Base-by-base conservation (phyloP, 2,113 vertebrate genomes). In the Poeciliopsis retropinna region DNA sequence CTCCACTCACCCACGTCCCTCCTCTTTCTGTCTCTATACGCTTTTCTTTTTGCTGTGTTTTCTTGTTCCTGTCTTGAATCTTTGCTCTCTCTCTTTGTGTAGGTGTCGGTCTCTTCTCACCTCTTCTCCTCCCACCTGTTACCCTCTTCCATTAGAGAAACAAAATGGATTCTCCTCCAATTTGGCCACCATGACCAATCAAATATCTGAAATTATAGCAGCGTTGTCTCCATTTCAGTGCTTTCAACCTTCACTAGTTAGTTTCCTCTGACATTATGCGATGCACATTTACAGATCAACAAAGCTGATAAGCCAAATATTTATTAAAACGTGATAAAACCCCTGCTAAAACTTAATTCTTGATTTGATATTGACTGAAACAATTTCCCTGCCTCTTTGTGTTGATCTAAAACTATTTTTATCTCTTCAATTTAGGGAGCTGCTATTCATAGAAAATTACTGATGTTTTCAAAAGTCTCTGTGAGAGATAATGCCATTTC, bases 171-270 rank as follows among this genome's bases (percentile, higher is more conserved):
- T 60, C 60, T 82, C 72, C 70, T 86, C 37, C 67, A 85, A 87
- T 86, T 76, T 84, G 82, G 70, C 70, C 76, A 71, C 79, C 73
- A 86, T 54, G 69, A 77, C 60, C 37, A 31, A 61, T 83, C 62
- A 78, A 60, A 76, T 78, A 60, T 72, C 51, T 47, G 28, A 54
- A 60, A 73, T 81, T 44, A 29, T 41, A 71, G 6, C 60, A 30
- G 44, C 28, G 67, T 75, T 47, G 17, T 54, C 19, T 44, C 44
- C 30, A 31, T 54, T 14, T 30, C 28, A 12, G 29, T 77, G 47
- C 67, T 79, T 85, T 85, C 70, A 89, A 41, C 1, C 73, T 79
- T 73, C 81, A 87, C 80, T 75, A 71, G 82, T 73, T 74, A 64
- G 66, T 69, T 74, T 37, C 67, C 25, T 39, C 22, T 17, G 15